Conservation (phyloP, 2,888 invertebrate species). For the Lucinisca nassula region DNA sequence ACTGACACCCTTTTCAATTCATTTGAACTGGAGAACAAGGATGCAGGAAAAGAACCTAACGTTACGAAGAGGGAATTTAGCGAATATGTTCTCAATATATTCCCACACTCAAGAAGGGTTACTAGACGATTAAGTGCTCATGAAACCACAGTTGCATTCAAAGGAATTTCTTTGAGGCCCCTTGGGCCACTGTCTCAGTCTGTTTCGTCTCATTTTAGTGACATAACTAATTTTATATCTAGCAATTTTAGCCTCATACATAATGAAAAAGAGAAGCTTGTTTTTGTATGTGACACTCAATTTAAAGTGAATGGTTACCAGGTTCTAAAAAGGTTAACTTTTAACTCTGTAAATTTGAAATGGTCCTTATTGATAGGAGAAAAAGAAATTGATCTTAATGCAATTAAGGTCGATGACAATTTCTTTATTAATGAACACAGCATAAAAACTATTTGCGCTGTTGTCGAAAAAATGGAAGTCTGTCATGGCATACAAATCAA, state of each 20-base stretch:
- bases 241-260: background rate
- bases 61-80: background rate
- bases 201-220: no score
- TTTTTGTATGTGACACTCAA: background rate
- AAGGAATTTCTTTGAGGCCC: no score
- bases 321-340: background rate
- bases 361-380: conserved; percentile 25
- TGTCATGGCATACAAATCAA: no score
- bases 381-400: background rate
- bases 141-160: no score
- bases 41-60: background rate
- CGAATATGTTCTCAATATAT: background rate
- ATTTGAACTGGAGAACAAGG: background rate
- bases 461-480: conserved; percentile 1
- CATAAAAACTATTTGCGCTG: background rate
- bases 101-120: background rate
- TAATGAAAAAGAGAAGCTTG: background rate
- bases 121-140: background rate
- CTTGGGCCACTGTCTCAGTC: no score
- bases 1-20: background rate
- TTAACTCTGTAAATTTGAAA: background rate
- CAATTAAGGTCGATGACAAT: background rate
- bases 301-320: background rate
- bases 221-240: background rate
- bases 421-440: background rate